Evolutionary conservation across 2,797 vertebrate genomes (phyloP), one percentile per base, ranked within the genome.

Genomic region (Sandelia bainsii): DNA sequence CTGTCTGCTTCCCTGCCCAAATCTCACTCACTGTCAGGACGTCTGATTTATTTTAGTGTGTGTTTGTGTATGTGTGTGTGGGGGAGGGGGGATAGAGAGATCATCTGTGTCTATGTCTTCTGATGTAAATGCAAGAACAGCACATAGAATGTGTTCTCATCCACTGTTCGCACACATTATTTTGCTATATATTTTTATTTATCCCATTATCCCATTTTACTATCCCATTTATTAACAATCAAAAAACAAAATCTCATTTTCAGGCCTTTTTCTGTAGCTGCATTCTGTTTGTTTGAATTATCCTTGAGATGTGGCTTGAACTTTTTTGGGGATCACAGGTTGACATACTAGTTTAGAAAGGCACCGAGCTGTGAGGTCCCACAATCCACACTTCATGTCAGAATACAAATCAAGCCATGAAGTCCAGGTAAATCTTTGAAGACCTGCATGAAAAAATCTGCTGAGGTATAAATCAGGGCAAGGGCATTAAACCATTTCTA

Each of bases 21-120:
- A 45, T 74, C 69, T 83, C 83, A 75, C 59, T 80, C 69, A 77
- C 69, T 81, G 61, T 83, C 77, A 80, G 59, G 49, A 51, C 67
- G 66, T 72, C 40, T 62, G 56, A 76, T 80, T 63, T 71, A 73
- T 57, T 66, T 53, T 25, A 45, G 56, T 48, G 6, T 45, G 29
- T 34, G 34, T 32, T 8, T 42, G 51, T 39, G 6, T 37, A 32
- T n/a, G 51, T 58, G 16, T 51, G 59, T 63, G 19, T 44, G 42
- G 51, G 16, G 9, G 17, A 13, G 32, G 5, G 6, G 40, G 1
- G 5, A 42, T 16, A 6, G 13, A 40, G 13, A 40, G 14, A 16
- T 42, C 16, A 39, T 12, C 37, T 39, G 11, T 39, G 12, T 74
- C 53, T 20, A 19, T 40, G 22, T 68, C 34, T 39, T 39, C 37